A percentile compares a stretch with the other conserved stretches of the same genome.
phyloP scores from a whole-genome alignment of 2,888 invertebrate genomes.

The Endomychus coccineus region DNA sequence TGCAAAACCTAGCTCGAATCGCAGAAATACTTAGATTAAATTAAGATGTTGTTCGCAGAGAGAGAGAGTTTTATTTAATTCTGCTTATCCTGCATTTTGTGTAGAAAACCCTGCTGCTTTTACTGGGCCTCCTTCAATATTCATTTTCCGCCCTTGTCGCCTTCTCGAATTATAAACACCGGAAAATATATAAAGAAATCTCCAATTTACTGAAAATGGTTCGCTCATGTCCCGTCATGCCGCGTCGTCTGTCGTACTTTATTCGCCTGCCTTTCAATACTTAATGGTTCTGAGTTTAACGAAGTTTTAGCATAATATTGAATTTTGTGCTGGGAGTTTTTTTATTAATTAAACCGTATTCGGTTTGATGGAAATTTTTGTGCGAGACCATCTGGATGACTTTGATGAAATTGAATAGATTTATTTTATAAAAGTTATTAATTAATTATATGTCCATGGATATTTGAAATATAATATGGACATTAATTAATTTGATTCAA shows the following conservation, averaged over 20 bases:
- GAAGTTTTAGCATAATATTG: slow-evolving; percentile 1
- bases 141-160: background rate
- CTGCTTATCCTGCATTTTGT: slow-evolving; percentile 1
- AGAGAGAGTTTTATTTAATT: too few relatives aligned
- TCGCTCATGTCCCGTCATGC: background rate
- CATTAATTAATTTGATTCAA: too few relatives aligned
- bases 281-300: background rate
- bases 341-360: background rate
- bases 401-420: too few relatives aligned
- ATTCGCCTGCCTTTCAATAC: background rate
- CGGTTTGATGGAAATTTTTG: background rate
- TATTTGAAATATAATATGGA: too few relatives aligned
- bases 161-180: background rate
- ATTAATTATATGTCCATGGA: too few relatives aligned
- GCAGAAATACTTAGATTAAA: too few relatives aligned
- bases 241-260: background rate
- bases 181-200: slow-evolving; percentile 1
- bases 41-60: too few relatives aligned
- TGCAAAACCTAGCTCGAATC: too few relatives aligned
- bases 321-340: background rate
- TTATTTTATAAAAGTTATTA: too few relatives aligned
- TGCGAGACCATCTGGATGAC: too few relatives aligned
- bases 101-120: too few relatives aligned
- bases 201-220: slow-evolving; percentile 1
- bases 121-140: too few relatives aligned